Conservation (phyloP, 2,797 vertebrate genomes). For the Vultur gryphus region DNA sequence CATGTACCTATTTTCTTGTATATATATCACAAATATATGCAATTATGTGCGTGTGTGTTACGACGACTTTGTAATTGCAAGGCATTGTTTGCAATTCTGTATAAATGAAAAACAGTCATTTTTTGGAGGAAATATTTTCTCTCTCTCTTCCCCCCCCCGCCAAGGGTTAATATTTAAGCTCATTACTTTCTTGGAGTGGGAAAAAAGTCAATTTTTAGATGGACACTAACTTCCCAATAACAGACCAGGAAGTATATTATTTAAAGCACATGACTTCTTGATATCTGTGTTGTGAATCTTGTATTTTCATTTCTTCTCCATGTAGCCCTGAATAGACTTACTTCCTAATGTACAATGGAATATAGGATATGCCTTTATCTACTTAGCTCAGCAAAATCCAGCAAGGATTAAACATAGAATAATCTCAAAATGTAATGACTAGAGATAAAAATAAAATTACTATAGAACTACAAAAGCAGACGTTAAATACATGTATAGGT, state of each 20-base stretch:
- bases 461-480: not conserved
- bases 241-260: not conserved
- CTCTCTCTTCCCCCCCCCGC: fast-evolving
- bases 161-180: not conserved
- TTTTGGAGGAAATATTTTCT: not conserved
- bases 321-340: not conserved
- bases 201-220: not conserved
- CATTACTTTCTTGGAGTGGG: not conserved
- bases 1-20: not conserved
- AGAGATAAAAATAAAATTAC: not conserved
- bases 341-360: not conserved
- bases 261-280: not conserved
- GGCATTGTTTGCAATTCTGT: not conserved
- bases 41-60: fast-evolving
- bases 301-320: not conserved
- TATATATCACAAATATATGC: not conserved
- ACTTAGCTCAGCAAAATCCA: not conserved
- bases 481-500: not conserved
- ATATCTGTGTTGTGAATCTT: not conserved
- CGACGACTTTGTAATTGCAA: not conserved
- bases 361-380: not conserved
- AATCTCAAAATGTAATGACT: not conserved
- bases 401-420: not conserved
- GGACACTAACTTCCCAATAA: not conserved
- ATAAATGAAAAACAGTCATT: not conserved